Percentiles rank a stretch among this genome's conserved stretches.
phyloP scores from a whole-genome alignment of 2,888 invertebrate species.

The Lithophane leautieri region DNA sequence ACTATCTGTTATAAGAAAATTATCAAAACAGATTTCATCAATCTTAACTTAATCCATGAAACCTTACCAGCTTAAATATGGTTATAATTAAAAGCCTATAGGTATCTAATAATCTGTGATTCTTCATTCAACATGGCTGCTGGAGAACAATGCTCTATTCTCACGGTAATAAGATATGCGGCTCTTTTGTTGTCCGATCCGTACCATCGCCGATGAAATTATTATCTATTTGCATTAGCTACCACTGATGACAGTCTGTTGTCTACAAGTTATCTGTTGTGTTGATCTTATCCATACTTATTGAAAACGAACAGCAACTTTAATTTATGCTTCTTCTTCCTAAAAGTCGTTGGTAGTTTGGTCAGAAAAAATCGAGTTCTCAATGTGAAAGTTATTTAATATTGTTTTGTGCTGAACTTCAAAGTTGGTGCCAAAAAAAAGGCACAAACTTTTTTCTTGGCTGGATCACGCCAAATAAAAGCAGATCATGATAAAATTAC shows the following conservation, averaged over 20 bases:
- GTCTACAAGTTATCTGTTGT: neutral
- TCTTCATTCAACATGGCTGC: constrained; percentile 38
- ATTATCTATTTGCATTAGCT: constrained; percentile 32
- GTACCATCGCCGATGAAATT: constrained; percentile 21
- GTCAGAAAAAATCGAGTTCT: neutral
- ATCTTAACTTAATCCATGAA: neutral
- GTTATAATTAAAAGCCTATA: constrained; percentile 31
- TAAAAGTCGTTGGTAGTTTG: neutral
- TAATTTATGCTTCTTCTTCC: neutral
- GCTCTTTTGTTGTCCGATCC: constrained; percentile 54
- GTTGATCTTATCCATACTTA: neutral
- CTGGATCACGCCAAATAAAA: neutral
- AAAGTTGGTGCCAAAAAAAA: neutral
- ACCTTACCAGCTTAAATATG: neutral
- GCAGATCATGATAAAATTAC: no score
- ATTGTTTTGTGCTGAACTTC: no score
- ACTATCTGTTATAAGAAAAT: neutral
- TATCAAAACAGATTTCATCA: neutral
- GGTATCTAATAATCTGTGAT: constrained; percentile 28
- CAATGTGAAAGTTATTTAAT: neutral
- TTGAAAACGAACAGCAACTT: neutral
- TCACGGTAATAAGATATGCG: constrained; percentile 48
- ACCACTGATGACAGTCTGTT: constrained; percentile 10
- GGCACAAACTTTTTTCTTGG: neutral
- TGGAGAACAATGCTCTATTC: constrained; percentile 59